Conservation (phyloP, 2,888 invertebrate genomes). For the Erebia aethiops region DNA sequence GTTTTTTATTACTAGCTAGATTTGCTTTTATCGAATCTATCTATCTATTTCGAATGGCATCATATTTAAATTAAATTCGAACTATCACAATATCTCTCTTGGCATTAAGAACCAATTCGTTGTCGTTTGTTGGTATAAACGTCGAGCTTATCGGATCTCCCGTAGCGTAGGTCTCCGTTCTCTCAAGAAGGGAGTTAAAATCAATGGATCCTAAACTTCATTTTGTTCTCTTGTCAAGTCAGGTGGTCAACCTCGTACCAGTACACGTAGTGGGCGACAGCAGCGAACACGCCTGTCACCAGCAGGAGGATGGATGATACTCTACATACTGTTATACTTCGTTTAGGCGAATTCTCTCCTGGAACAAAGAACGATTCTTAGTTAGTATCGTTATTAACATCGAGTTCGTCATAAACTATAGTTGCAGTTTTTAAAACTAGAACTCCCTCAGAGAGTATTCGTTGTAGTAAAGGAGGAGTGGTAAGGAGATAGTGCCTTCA, state of each 20-base stretch:
- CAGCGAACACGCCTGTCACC: conserved; percentile 46
- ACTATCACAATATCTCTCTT: background rate
- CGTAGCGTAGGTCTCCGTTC: no score
- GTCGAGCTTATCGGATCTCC: background rate
- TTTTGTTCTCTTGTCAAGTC: conserved; percentile 43
- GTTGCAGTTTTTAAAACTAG: no score
- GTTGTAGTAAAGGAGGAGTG: no score
- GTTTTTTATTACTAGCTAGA: background rate
- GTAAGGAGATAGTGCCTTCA: no score
- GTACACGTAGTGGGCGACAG: conserved; percentile 49
- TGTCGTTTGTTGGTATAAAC: background rate
- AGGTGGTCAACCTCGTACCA: conserved; percentile 46
- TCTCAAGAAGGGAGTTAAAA: background rate
- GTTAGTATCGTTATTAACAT: background rate
- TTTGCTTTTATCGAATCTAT: conserved; percentile 1
- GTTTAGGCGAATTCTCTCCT: conserved; percentile 65
- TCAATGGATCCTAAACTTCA: conserved; percentile 12
- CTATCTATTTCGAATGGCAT: background rate
- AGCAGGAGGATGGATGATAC: conserved; percentile 55
- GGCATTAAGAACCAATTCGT: background rate
- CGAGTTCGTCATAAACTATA: background rate
- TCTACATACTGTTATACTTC: conserved; percentile 50
- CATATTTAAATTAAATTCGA: background rate
- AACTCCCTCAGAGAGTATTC: background rate
- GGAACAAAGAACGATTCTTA: conserved; percentile 39